Evolutionary conservation across 2,888 invertebrate genomes (phyloP).

Genomic region (Macrophya annulata): DNA sequence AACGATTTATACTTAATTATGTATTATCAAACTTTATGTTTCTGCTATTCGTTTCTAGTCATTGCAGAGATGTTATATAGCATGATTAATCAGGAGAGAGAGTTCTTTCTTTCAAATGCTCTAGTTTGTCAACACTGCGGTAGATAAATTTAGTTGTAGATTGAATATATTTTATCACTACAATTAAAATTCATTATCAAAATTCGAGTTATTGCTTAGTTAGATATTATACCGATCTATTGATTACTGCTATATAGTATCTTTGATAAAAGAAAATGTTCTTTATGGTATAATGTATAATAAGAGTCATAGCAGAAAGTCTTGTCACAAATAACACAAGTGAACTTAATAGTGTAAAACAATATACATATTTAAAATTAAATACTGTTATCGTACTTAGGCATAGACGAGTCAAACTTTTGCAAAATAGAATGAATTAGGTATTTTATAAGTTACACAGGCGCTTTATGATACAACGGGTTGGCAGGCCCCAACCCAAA

Average conservation of each 20-base stretch:
- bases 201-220: background rate
- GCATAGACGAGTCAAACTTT: background rate
- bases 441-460: constrained; percentile 7
- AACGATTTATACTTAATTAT: constrained; percentile 48
- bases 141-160: constrained; percentile 33
- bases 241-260: background rate
- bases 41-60: constrained; percentile 61
- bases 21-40: constrained; percentile 44
- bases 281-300: constrained; percentile 58
- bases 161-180: constrained; percentile 20
- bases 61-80: constrained; percentile 55
- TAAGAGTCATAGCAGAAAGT: constrained; percentile 42
- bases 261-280: constrained; percentile 42
- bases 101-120: background rate
- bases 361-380: constrained; percentile 23
- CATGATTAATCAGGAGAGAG: background rate
- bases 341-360: constrained; percentile 51
- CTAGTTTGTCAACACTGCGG: constrained; percentile 36
- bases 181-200: background rate
- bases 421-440: constrained; percentile 28
- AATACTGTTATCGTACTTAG: constrained; percentile 15
- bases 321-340: constrained; percentile 50
- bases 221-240: constrained; percentile 11
- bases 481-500: constrained; percentile 47
- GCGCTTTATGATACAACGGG: constrained; percentile 36